A percentile compares a stretch with the other conserved stretches of the same genome.
These are phyloP conservation scores for Harmothoe impar DNA, from an alignment of 2,888 invertebrate genomes.

Conservation along the genomic window DNA sequence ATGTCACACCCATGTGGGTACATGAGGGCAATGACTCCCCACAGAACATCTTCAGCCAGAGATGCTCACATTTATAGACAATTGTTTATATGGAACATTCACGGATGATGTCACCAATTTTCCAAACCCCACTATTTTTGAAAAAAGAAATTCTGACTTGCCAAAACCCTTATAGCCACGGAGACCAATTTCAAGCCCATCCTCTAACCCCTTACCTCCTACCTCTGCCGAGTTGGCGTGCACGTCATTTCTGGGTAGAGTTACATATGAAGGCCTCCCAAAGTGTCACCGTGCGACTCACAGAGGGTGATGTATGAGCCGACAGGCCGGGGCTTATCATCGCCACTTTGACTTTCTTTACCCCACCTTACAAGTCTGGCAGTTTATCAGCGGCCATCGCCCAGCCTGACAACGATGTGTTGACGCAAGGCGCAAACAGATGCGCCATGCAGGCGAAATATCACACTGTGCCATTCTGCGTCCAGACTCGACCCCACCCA, in stretches of 20 bases:
- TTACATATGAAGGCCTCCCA: slow-evolving; percentile 8
- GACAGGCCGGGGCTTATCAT: slow-evolving; percentile 40
- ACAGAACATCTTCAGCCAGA: no score
- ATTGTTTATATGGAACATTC: no score
- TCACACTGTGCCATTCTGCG: slow-evolving; percentile 21
- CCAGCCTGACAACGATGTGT: slow-evolving; percentile 23
- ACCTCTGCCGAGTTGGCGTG: neutral
- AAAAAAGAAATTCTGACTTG: no score
- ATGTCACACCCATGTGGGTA: no score
- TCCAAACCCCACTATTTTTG: no score
- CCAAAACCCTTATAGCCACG: neutral
- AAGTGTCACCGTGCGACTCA: slow-evolving; percentile 7
- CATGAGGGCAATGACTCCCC: no score
- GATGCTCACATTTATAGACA: no score
- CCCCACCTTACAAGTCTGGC: slow-evolving; percentile 30
- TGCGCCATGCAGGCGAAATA: slow-evolving; percentile 13
- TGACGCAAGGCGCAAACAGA: slow-evolving; percentile 57
- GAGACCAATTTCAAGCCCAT: neutral
- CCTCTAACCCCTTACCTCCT: neutral
- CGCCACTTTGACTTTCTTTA: slow-evolving; percentile 39
- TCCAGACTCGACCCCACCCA: neutral
- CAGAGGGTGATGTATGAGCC: slow-evolving; percentile 49
- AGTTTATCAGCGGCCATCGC: neutral
- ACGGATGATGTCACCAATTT: no score
- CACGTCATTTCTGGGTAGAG: slow-evolving; percentile 44